Percentiles rank a stretch among this genome's conserved stretches.
Conservation (phyloP, 2,113 vertebrate species). For the Steatornis caripensis region DNA sequence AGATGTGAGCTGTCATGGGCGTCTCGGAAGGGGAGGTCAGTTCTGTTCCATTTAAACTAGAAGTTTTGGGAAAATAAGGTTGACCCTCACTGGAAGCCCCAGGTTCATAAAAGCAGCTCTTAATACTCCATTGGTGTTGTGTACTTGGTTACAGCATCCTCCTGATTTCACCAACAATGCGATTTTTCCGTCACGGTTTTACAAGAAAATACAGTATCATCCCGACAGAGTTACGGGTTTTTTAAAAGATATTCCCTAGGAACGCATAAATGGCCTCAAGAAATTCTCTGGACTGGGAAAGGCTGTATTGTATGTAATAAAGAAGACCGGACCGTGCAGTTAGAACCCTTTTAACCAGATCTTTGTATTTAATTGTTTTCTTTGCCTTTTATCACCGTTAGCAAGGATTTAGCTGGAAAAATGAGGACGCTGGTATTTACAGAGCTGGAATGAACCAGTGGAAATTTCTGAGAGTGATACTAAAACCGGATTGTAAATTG, state of each 20-base stretch:
- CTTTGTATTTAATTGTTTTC: not conserved
- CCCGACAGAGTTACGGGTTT: not conserved
- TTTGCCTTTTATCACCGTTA: not conserved
- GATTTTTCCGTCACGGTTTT: no score
- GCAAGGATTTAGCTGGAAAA: not conserved
- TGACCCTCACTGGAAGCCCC: not conserved
- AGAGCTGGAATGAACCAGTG: not conserved
- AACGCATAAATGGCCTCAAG: not conserved
- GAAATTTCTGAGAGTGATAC: not conserved
- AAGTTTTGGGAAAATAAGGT: not conserved
- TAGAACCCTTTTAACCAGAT: not conserved
- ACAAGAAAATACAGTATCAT: no score
- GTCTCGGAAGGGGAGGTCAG: not conserved
- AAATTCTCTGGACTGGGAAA: not conserved
- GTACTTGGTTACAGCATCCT: not conserved
- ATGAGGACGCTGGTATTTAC: not conserved
- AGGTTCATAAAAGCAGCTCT: not conserved
- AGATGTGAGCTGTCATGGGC: not conserved
- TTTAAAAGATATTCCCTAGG: not conserved
- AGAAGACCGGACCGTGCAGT: no score
- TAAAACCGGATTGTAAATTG: not conserved
- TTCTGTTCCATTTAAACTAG: not conserved
- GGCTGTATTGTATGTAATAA: not conserved
- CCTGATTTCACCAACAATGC: no score
- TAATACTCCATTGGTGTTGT: no score